Evolutionary conservation across 2,113 vertebrate species (phyloP), one percentile per base, ranked within the genome.

Genomic region (Larimichthys polyactis): DNA sequence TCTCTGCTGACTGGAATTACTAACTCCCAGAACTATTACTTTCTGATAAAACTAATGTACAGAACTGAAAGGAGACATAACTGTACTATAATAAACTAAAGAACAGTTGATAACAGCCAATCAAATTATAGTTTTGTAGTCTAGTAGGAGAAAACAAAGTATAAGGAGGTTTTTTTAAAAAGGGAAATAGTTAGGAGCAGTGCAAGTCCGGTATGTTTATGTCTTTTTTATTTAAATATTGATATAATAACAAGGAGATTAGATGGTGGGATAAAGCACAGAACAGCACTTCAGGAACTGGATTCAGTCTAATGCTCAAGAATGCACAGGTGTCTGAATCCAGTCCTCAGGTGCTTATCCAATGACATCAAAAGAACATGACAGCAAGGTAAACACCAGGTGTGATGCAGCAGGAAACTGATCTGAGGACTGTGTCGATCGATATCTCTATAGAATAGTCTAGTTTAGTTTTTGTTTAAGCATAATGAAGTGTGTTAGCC

Each of bases 271-370:
- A 24, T 52, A 4, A 65, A 58, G 46, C 32, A 22, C 14, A 55
- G 1, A 70, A 68, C 76, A 63, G 22, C 17, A 44, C 67, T 32
- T 46, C 32, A 52, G 63, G 17, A 74, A 32, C 22, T 36, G 69
- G 40, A 52, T 27, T 62, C 4, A 64, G n/a, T 49, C 11, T 65
- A 27, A 57, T 59, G 4, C 46, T 59, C 11, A 67, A 15, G 27
- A 80, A 75, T 63, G 46, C 14, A 44, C 68, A 75, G 58, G 27
- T 48, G 79, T 32, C 16, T 60, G 44, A 55, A n/a, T 54, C 20
- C 17, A 24, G 12, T 29, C 8, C 11, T 24, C 27, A 4, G 10
- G 24, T 48, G 10, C 49, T 15, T 20, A 7, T 24, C 5, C 9
- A 2, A 54, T 62, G 57, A 63, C 19, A 62, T 55, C 70, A 58